A percentile compares a stretch with the other conserved stretches of the same genome.
phyloP scores from a whole-genome alignment of 2,797 vertebrate species.

The Lerista edwardsae region DNA sequence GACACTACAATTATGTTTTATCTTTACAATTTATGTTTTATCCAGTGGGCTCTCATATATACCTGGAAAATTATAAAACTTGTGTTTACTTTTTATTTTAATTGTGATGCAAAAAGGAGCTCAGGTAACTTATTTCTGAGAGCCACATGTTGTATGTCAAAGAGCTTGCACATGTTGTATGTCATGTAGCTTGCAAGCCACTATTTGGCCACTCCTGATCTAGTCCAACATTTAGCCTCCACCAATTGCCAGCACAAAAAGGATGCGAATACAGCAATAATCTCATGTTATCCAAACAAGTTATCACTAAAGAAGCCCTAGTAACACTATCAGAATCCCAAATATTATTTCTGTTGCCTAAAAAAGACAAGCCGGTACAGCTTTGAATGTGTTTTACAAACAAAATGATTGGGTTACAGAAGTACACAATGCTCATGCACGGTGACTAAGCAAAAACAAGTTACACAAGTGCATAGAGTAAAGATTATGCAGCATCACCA shows the following conservation, averaged over 20 bases:
- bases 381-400: neutral
- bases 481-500: conserved; percentile 46
- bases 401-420: neutral
- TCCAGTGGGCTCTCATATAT: too few relatives aligned
- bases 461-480: conserved; percentile 38
- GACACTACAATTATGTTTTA: too few relatives aligned
- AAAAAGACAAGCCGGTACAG: neutral
- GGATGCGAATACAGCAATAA: neutral
- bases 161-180: too few relatives aligned
- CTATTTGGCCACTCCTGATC: too few relatives aligned
- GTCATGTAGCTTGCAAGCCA: too few relatives aligned
- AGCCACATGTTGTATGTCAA: too few relatives aligned
- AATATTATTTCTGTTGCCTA: neutral
- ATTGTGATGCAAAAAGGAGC: too few relatives aligned
- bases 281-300: neutral
- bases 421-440: conserved; percentile 32
- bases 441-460: conserved; percentile 74
- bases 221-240: neutral
- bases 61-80: too few relatives aligned
- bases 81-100: too few relatives aligned
- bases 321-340: neutral
- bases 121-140: too few relatives aligned
- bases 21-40: too few relatives aligned
- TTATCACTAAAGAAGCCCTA: neutral
- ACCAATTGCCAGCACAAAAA: neutral